phyloP scores from a whole-genome alignment of 2,113 vertebrate genomes.

The Pogonocichla stellata region DNA sequence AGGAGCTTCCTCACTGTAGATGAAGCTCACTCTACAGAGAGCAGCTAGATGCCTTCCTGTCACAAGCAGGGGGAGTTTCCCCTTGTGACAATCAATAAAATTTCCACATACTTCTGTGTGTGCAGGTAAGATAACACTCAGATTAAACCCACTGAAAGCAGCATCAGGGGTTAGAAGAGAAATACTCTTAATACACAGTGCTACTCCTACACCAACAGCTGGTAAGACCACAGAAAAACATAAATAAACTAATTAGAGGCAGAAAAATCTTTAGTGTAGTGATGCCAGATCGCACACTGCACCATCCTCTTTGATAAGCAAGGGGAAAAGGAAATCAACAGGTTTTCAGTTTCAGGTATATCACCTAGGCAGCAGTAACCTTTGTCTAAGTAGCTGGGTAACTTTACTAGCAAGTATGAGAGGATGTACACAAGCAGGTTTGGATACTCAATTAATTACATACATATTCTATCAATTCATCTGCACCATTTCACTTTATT shows the following conservation, averaged over 20 bases:
- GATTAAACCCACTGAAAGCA: conserved; percentile 21
- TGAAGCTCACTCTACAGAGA: not conserved
- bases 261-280: not conserved
- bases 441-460: not conserved
- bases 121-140: not conserved
- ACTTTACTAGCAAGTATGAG: not conserved
- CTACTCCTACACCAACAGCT: conserved; percentile 52
- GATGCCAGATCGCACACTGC: not conserved
- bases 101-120: not conserved
- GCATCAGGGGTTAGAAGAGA: conserved; percentile 2
- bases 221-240: conserved; percentile 30
- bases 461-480: not conserved
- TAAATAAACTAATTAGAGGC: conserved; percentile 25
- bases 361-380: not conserved
- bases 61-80: too few species aligned
- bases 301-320: not conserved
- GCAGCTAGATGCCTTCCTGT: fast-evolving
- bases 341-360: not conserved
- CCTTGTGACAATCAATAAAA: not conserved
- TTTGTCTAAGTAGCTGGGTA: not conserved
- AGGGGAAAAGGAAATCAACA: not conserved
- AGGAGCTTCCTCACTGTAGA: not conserved
- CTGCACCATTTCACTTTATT: not conserved
- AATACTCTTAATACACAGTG: not conserved
- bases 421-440: not conserved